Base-by-base conservation (phyloP, 1,140 invertebrate genomes). In the Potamilus streckersoni region DNA sequence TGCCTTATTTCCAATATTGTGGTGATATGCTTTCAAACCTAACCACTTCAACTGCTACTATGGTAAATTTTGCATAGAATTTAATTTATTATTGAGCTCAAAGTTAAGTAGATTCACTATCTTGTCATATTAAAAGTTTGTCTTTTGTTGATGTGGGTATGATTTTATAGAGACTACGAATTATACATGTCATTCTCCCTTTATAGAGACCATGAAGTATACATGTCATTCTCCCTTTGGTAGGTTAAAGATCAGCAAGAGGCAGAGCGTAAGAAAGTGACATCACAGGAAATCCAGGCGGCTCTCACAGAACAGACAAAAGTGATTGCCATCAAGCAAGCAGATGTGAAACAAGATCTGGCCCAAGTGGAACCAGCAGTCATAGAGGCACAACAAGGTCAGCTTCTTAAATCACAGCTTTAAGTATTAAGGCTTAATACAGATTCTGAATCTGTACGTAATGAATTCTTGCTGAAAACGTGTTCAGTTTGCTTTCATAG, bases 241-340 rank as follows among this genome's bases (percentile, higher is more conserved):
- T 78, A 90, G 90, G 86, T 99, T 60, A 97, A 98, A 91, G 97
- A 99, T 90, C 98, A 99, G 90, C 98, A 99, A 86, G 98, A 99
- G 91, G 98, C 98, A 16, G 98, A 99, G 87, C 96, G 98, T 91
- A 98, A 98, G 90, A 99, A 99, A 91, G 95, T 97, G 16, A 95
- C 98, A 84, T 98, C 96, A 83, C 97, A 99, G 90, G 96, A 98
- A 89, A 97, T 99, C 84, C 98, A 99, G 90, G 94, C 94, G 27
- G 93, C 95, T 81, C 90, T 99, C 77, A 94, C 81, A 59, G 85
- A 89, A 64, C 90, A 92, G 92, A 97, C 96, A 2, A 93, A 96
- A 31, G 94, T 96, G 83, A 99, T 99, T 74, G 94, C 95, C 81
- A 94, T 95, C 84, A 99, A 99, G 89, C 93, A 96, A 76, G 93